Evolutionary conservation across 1,140 invertebrate genomes (phyloP).

Genomic region (Pararge aegeria): DNA sequence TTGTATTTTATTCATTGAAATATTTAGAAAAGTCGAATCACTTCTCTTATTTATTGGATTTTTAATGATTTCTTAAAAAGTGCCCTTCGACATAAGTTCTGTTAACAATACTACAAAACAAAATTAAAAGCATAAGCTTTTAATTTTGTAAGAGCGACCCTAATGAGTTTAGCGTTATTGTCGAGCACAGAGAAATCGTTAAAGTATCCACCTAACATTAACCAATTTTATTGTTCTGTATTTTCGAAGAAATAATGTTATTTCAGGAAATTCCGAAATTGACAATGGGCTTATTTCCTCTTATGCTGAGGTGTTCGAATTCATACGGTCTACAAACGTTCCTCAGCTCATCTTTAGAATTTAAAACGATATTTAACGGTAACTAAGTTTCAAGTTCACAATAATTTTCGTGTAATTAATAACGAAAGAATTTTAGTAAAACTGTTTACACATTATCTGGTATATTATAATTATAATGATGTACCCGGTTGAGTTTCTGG

Average conservation of each 20-base stretch:
- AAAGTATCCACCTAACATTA: not conserved
- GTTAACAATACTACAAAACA: no score
- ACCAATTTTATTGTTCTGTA: not conserved
- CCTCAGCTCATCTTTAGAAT: not conserved
- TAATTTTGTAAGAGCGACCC: no score
- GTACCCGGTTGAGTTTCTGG: not conserved
- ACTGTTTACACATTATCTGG: not conserved
- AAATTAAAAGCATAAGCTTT: no score
- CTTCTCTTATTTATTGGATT: no score
- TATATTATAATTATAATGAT: not conserved
- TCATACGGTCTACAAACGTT: not conserved
- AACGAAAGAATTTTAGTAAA: not conserved
- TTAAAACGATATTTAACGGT: slow-evolving; percentile 3
- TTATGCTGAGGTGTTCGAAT: not conserved
- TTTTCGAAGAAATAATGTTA: not conserved
- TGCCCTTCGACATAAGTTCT: no score
- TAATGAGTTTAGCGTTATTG: no score
- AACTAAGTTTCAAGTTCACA: not conserved
- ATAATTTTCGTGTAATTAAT: not conserved
- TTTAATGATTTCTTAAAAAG: no score
- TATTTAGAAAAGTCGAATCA: no score
- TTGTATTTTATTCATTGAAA: no score
- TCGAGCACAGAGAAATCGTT: no score
- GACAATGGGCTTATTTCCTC: slow-evolving; percentile 4
- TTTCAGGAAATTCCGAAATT: slow-evolving; percentile 2